A percentile compares a stretch with the other conserved stretches of the same genome.
phyloP scores from a whole-genome alignment of 2,113 vertebrate species.

The Cygnus atratus region DNA sequence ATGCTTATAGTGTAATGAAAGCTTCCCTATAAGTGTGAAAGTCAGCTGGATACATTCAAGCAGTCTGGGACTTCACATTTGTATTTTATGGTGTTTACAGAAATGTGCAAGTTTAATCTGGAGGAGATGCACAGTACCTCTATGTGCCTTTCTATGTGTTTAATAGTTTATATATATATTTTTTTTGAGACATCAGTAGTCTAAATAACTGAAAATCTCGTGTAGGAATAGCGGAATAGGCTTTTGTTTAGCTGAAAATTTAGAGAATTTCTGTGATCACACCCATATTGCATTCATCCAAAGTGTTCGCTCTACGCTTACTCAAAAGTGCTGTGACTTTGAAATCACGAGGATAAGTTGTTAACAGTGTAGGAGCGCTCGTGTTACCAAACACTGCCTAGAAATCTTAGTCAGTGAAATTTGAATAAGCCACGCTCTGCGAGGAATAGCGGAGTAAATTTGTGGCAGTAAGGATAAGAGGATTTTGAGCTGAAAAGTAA shows the following conservation, averaged over 20 bases:
- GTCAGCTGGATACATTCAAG: background rate
- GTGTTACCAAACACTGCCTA: background rate
- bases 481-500: slow-evolving; percentile 6
- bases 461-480: background rate
- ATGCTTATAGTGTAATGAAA: slow-evolving; percentile 42
- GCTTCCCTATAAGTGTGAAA: slow-evolving; percentile 43
- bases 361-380: background rate
- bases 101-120: background rate
- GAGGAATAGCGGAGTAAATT: background rate
- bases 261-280: background rate
- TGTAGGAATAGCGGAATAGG: background rate
- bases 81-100: background rate
- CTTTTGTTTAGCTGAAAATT: background rate
- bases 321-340: background rate
- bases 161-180: background rate
- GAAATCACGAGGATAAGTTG: background rate
- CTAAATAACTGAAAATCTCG: background rate
- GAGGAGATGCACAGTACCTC: background rate
- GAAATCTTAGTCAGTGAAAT: background rate
- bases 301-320: background rate
- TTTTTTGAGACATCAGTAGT: background rate
- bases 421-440: background rate
- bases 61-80: background rate
- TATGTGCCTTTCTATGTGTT: background rate
- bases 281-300: background rate